A percentile compares a stretch with the other conserved stretches of the same genome.
Conservation (phyloP, 1,140 invertebrate species). For the Platyura marginata region DNA sequence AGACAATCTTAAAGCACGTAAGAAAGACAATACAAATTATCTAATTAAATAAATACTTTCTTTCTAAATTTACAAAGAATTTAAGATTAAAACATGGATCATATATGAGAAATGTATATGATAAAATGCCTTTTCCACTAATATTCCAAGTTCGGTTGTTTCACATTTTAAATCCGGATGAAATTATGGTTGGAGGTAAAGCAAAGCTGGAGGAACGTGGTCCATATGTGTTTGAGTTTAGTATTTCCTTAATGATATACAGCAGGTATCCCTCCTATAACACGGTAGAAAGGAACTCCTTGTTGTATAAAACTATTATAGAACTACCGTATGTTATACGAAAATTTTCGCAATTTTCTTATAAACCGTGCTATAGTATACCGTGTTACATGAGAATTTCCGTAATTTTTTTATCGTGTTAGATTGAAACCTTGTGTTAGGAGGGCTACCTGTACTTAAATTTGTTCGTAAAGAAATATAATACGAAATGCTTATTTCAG, state of each 20-base stretch:
- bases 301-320: no score
- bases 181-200: conserved; percentile 1
- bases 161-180: conserved; percentile 1
- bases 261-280: no score
- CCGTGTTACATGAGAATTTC: background rate
- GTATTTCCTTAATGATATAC: background rate
- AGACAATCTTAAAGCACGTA: background rate
- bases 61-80: no score
- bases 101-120: background rate
- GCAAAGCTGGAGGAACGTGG: conserved; percentile 1
- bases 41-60: no score
- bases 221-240: background rate
- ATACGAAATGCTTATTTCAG: background rate
- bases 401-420: background rate
- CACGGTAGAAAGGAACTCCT: no score
- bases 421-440: no score
- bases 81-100: background rate
- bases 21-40: background rate
- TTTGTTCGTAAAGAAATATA: no score
- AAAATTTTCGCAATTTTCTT: background rate
- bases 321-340: no score
- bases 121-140: background rate
- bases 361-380: background rate
- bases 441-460: no score
- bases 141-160: background rate